phyloP scores from a whole-genome alignment of 1,140 invertebrate species.

The Micrasema longulum region DNA sequence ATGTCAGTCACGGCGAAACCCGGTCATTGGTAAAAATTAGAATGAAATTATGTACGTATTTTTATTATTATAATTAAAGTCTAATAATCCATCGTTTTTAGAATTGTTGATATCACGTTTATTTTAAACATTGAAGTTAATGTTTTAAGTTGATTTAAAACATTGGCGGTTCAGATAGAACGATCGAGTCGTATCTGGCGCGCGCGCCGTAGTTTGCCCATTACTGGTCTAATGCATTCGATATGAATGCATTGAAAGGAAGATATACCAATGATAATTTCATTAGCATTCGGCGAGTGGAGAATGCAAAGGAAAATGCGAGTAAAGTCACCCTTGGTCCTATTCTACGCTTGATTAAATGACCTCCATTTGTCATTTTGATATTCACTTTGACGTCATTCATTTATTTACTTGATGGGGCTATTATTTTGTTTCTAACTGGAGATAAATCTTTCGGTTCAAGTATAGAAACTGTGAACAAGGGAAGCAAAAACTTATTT shows the following conservation, averaged over 20 bases:
- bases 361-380: slow-evolving; percentile 50
- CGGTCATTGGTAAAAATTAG: too few species aligned
- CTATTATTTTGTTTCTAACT: slow-evolving; percentile 45
- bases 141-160: too few species aligned
- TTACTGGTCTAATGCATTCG: slow-evolving; percentile 43
- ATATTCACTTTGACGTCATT: slow-evolving; percentile 46
- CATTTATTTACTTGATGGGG: slow-evolving; percentile 48
- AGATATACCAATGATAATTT: slow-evolving; percentile 46
- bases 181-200: too few species aligned
- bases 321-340: slow-evolving; percentile 15
- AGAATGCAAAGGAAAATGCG: background rate
- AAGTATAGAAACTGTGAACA: slow-evolving; percentile 1
- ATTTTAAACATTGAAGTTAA: too few species aligned
- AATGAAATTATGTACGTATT: too few species aligned
- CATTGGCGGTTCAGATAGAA: too few species aligned
- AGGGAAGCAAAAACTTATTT: background rate
- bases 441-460: slow-evolving; percentile 26
- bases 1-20: too few species aligned
- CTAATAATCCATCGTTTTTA: too few species aligned
- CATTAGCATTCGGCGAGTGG: slow-evolving; percentile 44
- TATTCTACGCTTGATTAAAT: slow-evolving; percentile 45
- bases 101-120: too few species aligned
- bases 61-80: too few species aligned
- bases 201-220: too few species aligned
- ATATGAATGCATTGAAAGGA: slow-evolving; percentile 32